Base-by-base conservation (phyloP, 2,113 vertebrate species). In the Corydoras maculifer region DNA sequence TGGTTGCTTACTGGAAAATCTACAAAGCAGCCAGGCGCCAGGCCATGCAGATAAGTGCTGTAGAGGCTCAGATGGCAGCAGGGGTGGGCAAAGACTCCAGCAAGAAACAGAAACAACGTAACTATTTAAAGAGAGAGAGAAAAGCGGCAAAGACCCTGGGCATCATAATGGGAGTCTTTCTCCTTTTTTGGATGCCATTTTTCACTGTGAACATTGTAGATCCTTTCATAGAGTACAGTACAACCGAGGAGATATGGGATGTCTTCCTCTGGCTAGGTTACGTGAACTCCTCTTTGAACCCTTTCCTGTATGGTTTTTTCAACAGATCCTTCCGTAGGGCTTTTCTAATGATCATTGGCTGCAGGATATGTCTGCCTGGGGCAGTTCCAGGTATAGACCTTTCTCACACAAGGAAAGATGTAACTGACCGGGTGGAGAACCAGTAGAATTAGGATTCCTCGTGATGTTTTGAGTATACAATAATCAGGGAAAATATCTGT, bases 71-170 rank as follows among this genome's bases (percentile, higher is more conserved):
- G 77, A 86, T 90, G 86, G 82, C 85, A 1, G 68, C 78, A 2
- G 86, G 86, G 2, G 81, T 87, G 3, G 84, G 82, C 3, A 84
- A 83, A 68, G 84, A 86, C 62, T 83, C 87, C 0, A 84, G 84
- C 72, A 89, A 84, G 78, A 89, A 88, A 64, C 81, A 81, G 77
- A 82, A 83, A 74, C 88, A 90, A 15, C 79, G 86, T 13, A 89
- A 86, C 57, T 78, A 83, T 3, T 82, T 89, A 78, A 86, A 77
- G 74, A 82, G 87, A 54, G 90, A 92, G 71, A 71, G 79, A 57
- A 92, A 91, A 72, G 91, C 90, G 0, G 89, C 90, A 2, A 90
- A 92, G 79, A 92, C 87, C n/a, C 82, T 91, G 62, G 91, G 89
- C 0, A 87, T 92, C 63, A 91, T 91, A 65, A 92, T 92, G 86